Evolutionary conservation across 1,140 invertebrate genomes (phyloP), one percentile per base, ranked within the genome.

Genomic region (Polypedilum vanderplanki): DNA sequence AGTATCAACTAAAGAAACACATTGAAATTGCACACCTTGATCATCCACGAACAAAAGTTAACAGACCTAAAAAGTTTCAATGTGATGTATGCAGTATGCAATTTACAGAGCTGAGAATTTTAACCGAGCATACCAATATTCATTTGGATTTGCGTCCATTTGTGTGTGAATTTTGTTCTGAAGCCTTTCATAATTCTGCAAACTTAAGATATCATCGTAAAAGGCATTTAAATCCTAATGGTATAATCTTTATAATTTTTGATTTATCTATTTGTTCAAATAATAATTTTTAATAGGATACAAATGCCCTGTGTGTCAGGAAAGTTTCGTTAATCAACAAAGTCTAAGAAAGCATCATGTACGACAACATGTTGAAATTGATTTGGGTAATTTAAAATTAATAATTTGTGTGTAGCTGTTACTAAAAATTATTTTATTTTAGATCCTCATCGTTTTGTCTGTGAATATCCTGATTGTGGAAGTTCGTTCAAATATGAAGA

Each of bases 61-160:
- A 57, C 3, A 57, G 46, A n/a, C 46, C 46, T 12, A 57, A 57
- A 12, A 57, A 57, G 4, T 57, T 57, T 15, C 46, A 57, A 57
- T 57, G 46, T 57, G 46, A 57, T 57, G 46, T 57, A 4, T 57
- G 46, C 3, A 57, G 46, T n/a, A 57, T 57, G 46, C 46, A 57
- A 57, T 57, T 57, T 3, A 15, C 46, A 0, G 46, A 57, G 12
- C n/a, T 57, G 1, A 84, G 84, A 83, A 81, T 83, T 76, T 65
- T 57, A 75, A 73, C 40, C 46, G 75, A 64, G 33, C 20, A 67
- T 24, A 75, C 20, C 33, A 67, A 75, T 24, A 73, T 57, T 73
- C 40, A 22, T 41, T n/a, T 57, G 17, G 46, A 7, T 57, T 40
- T 10, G 57, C 73, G 5, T 33, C 73, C 73, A 24, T 41, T 73